These are phyloP conservation scores for Thoracochromis brauschi DNA, from an alignment of 2,113 vertebrate genomes.

Conservation along the genomic window DNA sequence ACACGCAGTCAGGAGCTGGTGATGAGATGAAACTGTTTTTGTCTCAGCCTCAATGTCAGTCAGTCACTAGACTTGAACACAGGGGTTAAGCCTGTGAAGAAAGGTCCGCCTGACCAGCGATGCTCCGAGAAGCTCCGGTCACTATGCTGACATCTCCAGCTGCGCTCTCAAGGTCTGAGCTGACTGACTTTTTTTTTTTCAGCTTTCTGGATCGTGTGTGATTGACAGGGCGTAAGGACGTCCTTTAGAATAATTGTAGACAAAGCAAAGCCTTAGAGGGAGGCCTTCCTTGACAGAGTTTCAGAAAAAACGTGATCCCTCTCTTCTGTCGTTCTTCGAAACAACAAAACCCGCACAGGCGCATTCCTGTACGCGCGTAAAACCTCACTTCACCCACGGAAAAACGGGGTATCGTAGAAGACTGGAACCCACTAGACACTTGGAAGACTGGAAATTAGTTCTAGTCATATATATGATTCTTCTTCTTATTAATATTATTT, in stretches of 20 bases:
- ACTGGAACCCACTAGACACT: not conserved
- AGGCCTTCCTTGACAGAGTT: not conserved
- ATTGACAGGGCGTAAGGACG: not conserved
- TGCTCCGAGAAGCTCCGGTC: not conserved
- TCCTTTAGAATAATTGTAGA: not conserved
- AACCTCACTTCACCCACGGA: not conserved
- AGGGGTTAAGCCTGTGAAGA: not conserved
- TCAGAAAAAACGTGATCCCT: not conserved
- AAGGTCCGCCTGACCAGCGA: not conserved
- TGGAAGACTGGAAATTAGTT: not conserved
- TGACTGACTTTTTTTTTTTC: not conserved
- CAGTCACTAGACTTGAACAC: not conserved
- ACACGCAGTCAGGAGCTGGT: not conserved
- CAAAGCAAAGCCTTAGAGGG: not conserved
- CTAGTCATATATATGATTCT: not conserved
- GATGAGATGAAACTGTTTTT: not conserved
- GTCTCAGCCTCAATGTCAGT: not conserved
- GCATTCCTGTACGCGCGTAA: slow-evolving; percentile 51
- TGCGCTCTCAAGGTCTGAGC: not conserved
- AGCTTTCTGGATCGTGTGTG: not conserved
- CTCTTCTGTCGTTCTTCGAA: not conserved
- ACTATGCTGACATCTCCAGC: not conserved
- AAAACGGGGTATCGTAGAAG: not conserved
- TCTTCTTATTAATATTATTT: not conserved
- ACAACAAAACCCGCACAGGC: slow-evolving; percentile 1